Conservation (phyloP, 2,113 vertebrate genomes). For the Campylomormyrus numenius region DNA sequence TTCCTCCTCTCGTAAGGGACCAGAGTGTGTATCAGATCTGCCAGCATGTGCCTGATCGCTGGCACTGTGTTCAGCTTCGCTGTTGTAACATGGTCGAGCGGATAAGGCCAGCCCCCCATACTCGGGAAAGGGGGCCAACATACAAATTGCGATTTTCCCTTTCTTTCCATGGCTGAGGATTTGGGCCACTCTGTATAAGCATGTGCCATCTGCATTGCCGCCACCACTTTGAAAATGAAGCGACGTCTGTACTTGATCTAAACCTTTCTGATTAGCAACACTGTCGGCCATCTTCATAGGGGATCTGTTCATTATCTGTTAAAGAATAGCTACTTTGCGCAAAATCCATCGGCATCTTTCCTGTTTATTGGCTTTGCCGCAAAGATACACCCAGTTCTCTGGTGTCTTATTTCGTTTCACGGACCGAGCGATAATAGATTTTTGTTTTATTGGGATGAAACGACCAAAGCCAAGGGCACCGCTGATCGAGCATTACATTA, state of each 20-base stretch:
- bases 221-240: background rate
- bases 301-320: background rate
- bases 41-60: background rate
- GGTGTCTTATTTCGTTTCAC: background rate
- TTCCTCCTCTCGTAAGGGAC: background rate
- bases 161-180: background rate
- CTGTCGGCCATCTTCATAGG: background rate
- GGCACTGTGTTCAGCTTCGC: background rate
- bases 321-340: background rate
- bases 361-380: background rate
- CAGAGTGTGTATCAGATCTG: background rate
- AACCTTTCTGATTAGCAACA: background rate
- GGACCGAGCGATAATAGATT: background rate
- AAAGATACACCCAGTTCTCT: background rate
- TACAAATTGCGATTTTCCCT: background rate
- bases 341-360: background rate
- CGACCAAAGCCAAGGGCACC: background rate
- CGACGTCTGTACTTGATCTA: background rate
- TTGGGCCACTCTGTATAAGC: background rate
- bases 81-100: background rate
- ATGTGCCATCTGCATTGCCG: background rate
- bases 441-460: background rate
- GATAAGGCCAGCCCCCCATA: background rate
- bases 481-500: background rate
- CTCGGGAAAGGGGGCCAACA: background rate